Evolutionary conservation across 2,888 invertebrate species (phyloP).

Genomic region (Anodontia alba): DNA sequence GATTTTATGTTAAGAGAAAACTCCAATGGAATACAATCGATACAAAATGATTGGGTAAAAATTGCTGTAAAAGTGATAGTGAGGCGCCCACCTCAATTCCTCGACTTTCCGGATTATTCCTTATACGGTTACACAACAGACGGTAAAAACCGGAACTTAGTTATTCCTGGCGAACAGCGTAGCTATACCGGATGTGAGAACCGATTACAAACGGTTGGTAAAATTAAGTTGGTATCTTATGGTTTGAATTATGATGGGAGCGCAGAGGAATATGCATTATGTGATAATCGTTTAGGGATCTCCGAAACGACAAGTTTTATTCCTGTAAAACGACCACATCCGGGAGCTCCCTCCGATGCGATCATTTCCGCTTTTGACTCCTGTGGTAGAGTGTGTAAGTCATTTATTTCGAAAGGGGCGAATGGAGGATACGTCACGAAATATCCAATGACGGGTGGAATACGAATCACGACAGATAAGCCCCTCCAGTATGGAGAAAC

Average conservation of each 20-base stretch:
- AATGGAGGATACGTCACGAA: not conserved
- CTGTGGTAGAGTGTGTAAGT: constrained; percentile 50
- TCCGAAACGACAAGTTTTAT: constrained; percentile 31
- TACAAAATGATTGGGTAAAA: constrained; percentile 23
- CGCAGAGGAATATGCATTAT: constrained; percentile 42
- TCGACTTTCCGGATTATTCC: constrained; percentile 27
- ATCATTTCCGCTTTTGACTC: constrained; percentile 51
- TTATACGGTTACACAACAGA: constrained; percentile 19
- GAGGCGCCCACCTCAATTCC: constrained; percentile 26
- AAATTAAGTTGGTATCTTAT: constrained; percentile 43
- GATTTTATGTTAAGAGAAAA: not conserved
- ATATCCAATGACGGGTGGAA: constrained; percentile 34
- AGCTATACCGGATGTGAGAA: constrained; percentile 26
- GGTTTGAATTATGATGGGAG: constrained; percentile 45
- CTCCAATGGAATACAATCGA: not conserved
- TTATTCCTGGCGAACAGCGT: constrained; percentile 13
- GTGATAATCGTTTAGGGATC: constrained; percentile 49
- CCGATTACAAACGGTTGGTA: constrained; percentile 31
- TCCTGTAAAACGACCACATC: constrained; percentile 29
- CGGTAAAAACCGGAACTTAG: constrained; percentile 13
- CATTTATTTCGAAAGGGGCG: constrained; percentile 22
- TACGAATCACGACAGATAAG: constrained; percentile 22
- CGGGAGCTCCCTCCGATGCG: constrained; percentile 24
- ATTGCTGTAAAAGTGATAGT: constrained; percentile 41
- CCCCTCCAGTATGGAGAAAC: constrained; percentile 43